A percentile compares a stretch with the other conserved stretches of the same genome.
Evolutionary conservation across 2,797 vertebrate species (phyloP).

Genomic region (Phataginus tetradactyla): DNA sequence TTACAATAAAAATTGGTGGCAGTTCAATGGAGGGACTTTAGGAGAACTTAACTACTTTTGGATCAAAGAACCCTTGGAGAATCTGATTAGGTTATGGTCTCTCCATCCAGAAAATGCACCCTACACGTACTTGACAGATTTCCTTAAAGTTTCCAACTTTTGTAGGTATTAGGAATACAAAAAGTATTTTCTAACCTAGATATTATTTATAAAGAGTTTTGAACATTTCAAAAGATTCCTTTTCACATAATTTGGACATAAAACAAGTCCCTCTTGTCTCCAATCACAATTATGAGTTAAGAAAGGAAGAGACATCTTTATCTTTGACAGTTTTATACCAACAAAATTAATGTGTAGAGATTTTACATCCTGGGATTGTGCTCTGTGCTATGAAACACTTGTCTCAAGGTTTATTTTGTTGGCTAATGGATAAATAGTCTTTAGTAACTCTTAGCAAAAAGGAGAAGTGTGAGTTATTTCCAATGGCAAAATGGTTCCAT

Average conservation of each 20-base stretch:
- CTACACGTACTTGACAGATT: background rate
- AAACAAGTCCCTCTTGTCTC: background rate
- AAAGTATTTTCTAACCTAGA: constrained; percentile 60
- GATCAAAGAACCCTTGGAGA: background rate
- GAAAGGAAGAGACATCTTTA: constrained; percentile 29
- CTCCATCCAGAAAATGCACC: background rate
- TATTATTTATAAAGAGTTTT: constrained; percentile 70
- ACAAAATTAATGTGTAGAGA: background rate
- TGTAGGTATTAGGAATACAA: constrained; percentile 36
- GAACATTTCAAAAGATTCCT: constrained; percentile 56
- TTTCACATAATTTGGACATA: constrained; percentile 61
- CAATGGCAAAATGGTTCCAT: constrained; percentile 9
- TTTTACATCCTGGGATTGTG: background rate
- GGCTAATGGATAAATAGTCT: background rate
- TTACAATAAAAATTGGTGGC: background rate
- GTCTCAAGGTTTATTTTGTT: constrained; percentile 39
- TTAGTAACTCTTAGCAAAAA: constrained; percentile 31
- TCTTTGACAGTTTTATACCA: constrained; percentile 1
- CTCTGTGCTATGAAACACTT: background rate
- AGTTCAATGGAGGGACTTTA: background rate
- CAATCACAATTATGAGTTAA: constrained; percentile 24
- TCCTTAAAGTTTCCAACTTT: constrained; percentile 3
- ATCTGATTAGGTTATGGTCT: background rate
- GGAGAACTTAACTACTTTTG: background rate
- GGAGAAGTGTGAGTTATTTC: constrained; percentile 39